These are phyloP conservation scores for Peromyscus aztecus DNA, from an alignment of 2,797 vertebrate genomes.

Conservation along the genomic window DNA sequence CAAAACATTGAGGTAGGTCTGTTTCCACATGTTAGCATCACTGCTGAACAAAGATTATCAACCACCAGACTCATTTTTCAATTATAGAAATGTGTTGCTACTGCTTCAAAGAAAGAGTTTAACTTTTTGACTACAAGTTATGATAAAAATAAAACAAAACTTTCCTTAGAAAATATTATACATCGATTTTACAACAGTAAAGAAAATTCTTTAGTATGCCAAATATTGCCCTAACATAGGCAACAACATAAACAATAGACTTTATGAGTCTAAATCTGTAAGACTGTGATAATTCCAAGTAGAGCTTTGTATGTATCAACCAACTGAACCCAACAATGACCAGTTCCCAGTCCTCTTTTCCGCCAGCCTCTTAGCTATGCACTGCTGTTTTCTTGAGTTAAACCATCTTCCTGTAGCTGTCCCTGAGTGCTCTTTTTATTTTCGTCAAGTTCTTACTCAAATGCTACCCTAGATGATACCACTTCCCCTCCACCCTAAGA, in stretches of 20 bases:
- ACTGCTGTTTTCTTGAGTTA: not conserved
- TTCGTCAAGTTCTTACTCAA: not conserved
- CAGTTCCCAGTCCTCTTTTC: not conserved
- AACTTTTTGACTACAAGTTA: conserved; percentile 38
- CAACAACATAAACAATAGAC: no score
- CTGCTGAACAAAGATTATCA: not conserved
- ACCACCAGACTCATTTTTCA: not conserved
- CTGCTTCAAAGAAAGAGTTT: not conserved
- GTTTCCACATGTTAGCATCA: not conserved
- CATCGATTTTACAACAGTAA: not conserved
- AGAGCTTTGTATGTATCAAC: not conserved
- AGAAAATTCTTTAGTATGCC: not conserved
- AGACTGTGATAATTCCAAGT: not conserved
- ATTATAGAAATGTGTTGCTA: conserved; percentile 14
- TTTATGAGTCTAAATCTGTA: not conserved
- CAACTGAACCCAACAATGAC: not conserved
- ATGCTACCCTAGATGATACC: not conserved
- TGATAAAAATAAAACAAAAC: not conserved
- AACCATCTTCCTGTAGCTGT: not conserved
- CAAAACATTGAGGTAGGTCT: conserved; percentile 89
- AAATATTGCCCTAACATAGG: not conserved
- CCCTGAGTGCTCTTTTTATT: not conserved
- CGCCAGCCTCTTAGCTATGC: not conserved
- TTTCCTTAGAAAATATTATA: not conserved
- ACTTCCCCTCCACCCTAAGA: not conserved